phyloP scores from a whole-genome alignment of 2,888 invertebrate genomes.

The Dryadula phaetusa region DNA sequence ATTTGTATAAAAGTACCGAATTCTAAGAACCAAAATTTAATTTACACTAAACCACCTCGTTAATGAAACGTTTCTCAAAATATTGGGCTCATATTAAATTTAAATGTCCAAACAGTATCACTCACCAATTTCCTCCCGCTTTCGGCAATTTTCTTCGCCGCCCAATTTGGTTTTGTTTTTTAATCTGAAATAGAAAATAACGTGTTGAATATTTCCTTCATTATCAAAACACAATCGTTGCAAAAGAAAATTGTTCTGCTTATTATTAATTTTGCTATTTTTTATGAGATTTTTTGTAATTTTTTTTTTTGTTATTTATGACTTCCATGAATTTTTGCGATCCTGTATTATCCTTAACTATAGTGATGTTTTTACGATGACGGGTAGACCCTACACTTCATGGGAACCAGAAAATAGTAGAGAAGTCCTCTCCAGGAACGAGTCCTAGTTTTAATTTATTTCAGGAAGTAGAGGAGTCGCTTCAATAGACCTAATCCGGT shows the following conservation, averaged over 20 bases:
- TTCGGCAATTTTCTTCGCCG: slow-evolving; percentile 63
- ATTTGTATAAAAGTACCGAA: background rate
- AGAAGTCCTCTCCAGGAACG: no score
- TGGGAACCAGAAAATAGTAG: no score
- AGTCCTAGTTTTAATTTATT: no score
- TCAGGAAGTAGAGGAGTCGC: no score
- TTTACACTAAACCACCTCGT: background rate
- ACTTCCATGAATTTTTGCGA: no score
- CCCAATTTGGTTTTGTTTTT: slow-evolving; percentile 70
- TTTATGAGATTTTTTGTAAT: no score
- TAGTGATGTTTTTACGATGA: no score
- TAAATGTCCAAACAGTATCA: slow-evolving; percentile 21
- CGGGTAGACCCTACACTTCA: no score
- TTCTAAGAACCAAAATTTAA: background rate
- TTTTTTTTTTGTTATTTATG: no score
- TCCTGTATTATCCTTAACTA: no score
- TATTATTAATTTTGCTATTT: background rate
- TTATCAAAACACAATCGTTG: background rate
- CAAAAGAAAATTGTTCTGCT: background rate
- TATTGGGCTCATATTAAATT: slow-evolving; percentile 1
- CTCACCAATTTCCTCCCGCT: slow-evolving; percentile 67
- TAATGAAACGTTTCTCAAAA: background rate
- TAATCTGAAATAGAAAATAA: slow-evolving; percentile 60
- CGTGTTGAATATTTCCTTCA: slow-evolving; percentile 9
- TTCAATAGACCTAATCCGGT: no score